phyloP scores from a whole-genome alignment of 1,140 invertebrate genomes.

The Tyrophagus putrescentiae region DNA sequence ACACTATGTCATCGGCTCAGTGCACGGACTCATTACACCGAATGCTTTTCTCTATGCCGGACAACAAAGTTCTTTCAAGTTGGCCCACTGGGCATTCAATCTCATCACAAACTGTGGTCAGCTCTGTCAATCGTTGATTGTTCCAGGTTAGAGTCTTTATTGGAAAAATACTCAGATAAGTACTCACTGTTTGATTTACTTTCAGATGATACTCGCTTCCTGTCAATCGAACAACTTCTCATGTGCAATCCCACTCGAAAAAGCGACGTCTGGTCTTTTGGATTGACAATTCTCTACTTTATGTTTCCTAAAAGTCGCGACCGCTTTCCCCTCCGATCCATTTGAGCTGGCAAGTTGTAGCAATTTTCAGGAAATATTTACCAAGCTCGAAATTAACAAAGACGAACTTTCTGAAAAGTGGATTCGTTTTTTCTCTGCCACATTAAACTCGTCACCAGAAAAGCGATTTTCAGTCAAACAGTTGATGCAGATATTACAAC shows the following conservation, averaged over 20 bases:
- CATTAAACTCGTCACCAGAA: constrained; percentile 11
- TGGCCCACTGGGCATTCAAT: constrained; percentile 23
- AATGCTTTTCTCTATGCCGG: constrained; percentile 8
- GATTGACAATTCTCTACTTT: constrained; percentile 66
- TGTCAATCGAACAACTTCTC: constrained; percentile 20
- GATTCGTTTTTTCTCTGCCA: constrained; percentile 11
- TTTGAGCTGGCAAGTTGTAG: constrained; percentile 13
- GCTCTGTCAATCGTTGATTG: constrained; percentile 11
- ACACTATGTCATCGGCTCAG: constrained; percentile 17
- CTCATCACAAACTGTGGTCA: constrained; percentile 20
- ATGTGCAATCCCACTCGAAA: constrained; percentile 38
- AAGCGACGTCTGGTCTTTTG: constrained; percentile 78
- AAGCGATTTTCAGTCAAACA: constrained; percentile 11
- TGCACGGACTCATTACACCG: constrained; percentile 22
- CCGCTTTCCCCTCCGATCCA: constrained; percentile 22
- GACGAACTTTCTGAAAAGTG: constrained; percentile 8
- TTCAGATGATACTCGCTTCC: constrained; percentile 19
- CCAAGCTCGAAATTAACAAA: constrained; percentile 5
- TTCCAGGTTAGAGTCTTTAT: neutral
- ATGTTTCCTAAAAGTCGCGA: constrained; percentile 35
- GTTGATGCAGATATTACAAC: constrained; percentile 10
- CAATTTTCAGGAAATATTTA: constrained; percentile 16
- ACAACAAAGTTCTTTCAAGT: constrained; percentile 13
- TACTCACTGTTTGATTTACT: neutral
- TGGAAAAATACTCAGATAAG: neutral